A percentile compares a stretch with the other conserved stretches of the same genome.
Evolutionary conservation across 2,113 vertebrate species (phyloP).

Genomic region (Theristicus caerulescens): DNA sequence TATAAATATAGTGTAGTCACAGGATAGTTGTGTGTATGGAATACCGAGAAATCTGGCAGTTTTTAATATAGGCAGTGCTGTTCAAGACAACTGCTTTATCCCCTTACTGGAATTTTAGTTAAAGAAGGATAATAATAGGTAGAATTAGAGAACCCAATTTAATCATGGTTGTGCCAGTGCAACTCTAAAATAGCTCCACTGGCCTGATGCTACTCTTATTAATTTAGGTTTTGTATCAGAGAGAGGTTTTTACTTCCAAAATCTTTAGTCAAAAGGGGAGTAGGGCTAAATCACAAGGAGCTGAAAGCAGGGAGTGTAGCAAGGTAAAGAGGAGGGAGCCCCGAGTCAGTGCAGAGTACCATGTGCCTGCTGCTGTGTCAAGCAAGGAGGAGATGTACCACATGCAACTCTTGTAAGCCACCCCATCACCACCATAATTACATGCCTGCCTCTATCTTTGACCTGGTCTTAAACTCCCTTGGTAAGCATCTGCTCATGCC

Average conservation of each 20-base stretch:
- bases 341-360: background rate
- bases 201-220: background rate
- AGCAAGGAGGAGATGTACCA: background rate
- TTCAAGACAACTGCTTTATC: constrained; percentile 13
- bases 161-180: background rate
- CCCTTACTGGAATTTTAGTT: constrained; percentile 39
- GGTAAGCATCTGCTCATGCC: background rate
- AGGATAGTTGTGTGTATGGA: background rate
- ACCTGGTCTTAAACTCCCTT: background rate
- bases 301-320: background rate
- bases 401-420: background rate
- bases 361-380: background rate
- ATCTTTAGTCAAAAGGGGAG: background rate
- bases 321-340: background rate
- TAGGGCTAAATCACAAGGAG: background rate
- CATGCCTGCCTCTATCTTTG: background rate
- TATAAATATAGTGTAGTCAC: background rate
- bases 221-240: background rate
- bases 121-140: constrained; percentile 39
- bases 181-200: background rate
- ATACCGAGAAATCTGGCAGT: background rate
- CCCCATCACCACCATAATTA: background rate
- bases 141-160: background rate
- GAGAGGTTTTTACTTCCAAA: background rate
- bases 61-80: background rate